A percentile compares a stretch with the other conserved stretches of the same genome.
These are phyloP conservation scores for Pteronotus mesoamericanus DNA, from an alignment of 2,797 vertebrate species.

Conservation along the genomic window DNA sequence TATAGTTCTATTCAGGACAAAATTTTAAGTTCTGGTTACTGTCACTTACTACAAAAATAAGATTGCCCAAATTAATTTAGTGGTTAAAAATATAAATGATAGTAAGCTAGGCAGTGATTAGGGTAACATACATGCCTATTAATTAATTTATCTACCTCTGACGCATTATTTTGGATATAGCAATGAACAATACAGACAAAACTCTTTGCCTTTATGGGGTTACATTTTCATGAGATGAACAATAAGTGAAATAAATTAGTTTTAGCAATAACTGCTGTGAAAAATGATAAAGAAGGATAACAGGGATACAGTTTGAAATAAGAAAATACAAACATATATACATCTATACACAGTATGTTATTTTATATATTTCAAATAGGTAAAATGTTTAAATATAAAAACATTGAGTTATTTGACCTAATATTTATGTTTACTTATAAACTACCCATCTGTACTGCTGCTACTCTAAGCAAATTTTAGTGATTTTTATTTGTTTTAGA, in stretches of 20 bases:
- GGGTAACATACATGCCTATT: not conserved
- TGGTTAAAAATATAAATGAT: not conserved
- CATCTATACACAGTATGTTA: not conserved
- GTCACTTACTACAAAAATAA: not conserved
- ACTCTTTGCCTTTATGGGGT: not conserved
- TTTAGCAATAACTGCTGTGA: not conserved
- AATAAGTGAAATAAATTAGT: not conserved
- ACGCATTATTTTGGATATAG: not conserved
- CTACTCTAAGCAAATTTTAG: not conserved
- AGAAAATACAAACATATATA: not conserved
- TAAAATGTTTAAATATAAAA: not conserved
- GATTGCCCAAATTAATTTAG: not conserved
- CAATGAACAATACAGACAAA: not conserved
- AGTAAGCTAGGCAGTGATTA: not conserved
- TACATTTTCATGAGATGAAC: not conserved
- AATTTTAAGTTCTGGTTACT: not conserved
- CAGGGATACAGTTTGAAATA: not conserved
- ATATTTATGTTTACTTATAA: conserved; percentile 16
- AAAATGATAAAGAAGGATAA: not conserved
- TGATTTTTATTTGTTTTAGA: not conserved
- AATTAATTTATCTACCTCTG: not conserved
- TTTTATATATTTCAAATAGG: not conserved
- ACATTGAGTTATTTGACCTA: not conserved
- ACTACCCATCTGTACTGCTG: not conserved
- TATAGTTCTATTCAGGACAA: not conserved